A percentile compares a stretch with the other conserved stretches of the same genome.
Evolutionary conservation across 2,888 invertebrate species (phyloP).

Genomic region (Tachystola acroxantha): DNA sequence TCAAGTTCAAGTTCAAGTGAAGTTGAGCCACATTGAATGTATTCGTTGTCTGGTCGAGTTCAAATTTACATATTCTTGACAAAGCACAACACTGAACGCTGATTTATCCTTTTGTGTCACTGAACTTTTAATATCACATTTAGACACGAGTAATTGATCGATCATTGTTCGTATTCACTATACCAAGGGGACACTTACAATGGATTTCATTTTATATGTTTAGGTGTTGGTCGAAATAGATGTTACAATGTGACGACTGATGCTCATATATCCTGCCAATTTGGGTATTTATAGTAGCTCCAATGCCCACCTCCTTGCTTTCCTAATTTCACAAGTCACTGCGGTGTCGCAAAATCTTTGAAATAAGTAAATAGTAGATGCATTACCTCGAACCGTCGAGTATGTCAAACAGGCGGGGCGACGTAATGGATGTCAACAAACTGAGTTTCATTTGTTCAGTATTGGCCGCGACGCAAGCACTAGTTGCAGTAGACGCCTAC

Average conservation of each 20-base stretch:
- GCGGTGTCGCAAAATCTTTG: conserved; percentile 69
- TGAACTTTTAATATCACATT: conserved; percentile 22
- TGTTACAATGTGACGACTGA: conserved; percentile 46
- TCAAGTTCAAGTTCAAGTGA: conserved; percentile 13
- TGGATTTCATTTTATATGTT: conserved; percentile 59
- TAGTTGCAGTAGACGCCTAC: conserved; percentile 12
- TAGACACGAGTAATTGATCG: not conserved
- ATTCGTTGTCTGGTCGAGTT: conserved; percentile 1
- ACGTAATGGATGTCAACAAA: conserved; percentile 67
- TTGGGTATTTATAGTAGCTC: conserved; percentile 64
- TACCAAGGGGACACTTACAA: conserved; percentile 52
- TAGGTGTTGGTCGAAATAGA: conserved; percentile 38
- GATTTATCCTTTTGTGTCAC: conserved; percentile 16
- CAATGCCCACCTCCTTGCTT: conserved; percentile 56
- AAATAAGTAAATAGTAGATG: conserved; percentile 71
- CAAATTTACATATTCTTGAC: conserved; percentile 11
- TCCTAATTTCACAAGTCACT: conserved; percentile 61
- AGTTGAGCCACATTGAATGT: not conserved
- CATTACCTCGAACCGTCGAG: conserved; percentile 60
- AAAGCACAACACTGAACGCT: conserved; percentile 5
- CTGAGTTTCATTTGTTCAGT: conserved; percentile 55
- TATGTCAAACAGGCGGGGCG: conserved; percentile 54
- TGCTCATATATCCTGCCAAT: conserved; percentile 55
- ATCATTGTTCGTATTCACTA: conserved; percentile 10
- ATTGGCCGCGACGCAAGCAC: conserved; percentile 38